These are phyloP conservation scores for Dascyllus trimaculatus DNA, from an alignment of 2,113 vertebrate genomes.

Conservation along the genomic window DNA sequence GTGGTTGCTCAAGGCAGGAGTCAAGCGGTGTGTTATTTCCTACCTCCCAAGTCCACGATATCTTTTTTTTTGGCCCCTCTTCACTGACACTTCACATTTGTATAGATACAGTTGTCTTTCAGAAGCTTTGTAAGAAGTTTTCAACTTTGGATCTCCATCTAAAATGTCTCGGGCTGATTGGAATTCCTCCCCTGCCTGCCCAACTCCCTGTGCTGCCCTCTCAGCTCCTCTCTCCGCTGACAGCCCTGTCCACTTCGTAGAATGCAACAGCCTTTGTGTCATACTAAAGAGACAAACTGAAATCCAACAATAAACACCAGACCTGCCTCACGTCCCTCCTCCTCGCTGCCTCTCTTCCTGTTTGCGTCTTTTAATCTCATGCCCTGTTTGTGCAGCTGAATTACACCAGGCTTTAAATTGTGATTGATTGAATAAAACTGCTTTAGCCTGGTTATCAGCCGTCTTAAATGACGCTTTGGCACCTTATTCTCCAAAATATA, in stretches of 20 bases:
- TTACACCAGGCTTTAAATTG: background rate
- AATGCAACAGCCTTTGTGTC: constrained; percentile 53
- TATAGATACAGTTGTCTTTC: background rate
- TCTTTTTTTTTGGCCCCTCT: background rate
- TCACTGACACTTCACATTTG: constrained; percentile 22
- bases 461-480: constrained; percentile 11
- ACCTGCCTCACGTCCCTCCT: background rate
- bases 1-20: constrained; percentile 15
- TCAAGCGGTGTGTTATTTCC: constrained; percentile 12
- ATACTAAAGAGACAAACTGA: constrained; percentile 28
- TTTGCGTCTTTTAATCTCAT: background rate
- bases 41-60: constrained; percentile 1
- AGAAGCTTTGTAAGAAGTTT: constrained; percentile 19
- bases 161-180: constrained; percentile 48
- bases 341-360: background rate
- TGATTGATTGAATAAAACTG: background rate
- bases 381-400: constrained; percentile 8
- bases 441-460: background rate
- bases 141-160: constrained; percentile 29
- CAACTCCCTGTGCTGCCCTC: constrained; percentile 37
- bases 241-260: constrained; percentile 63
- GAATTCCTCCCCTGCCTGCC: constrained; percentile 53
- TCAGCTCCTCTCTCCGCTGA: constrained; percentile 49
- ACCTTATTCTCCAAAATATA: constrained; percentile 10
- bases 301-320: constrained; percentile 12